phyloP scores from a whole-genome alignment of 2,888 invertebrate species.

The Drosophila peninsularis region DNA sequence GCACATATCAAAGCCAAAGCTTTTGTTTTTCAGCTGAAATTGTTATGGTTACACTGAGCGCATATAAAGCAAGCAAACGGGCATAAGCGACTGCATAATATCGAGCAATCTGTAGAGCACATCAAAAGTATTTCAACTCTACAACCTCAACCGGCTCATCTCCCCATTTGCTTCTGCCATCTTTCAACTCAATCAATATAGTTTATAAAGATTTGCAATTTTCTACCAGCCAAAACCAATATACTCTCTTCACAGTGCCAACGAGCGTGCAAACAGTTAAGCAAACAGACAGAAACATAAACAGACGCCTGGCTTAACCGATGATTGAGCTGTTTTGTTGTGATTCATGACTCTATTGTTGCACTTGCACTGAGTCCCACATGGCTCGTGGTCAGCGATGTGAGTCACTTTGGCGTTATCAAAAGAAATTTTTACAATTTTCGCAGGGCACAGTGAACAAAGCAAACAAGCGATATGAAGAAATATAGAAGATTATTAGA shows the following conservation, averaged over 20 bases:
- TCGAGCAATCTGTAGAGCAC: too few relatives aligned
- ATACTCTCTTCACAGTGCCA: not conserved
- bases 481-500: not conserved
- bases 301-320: constrained; percentile 9
- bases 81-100: not conserved
- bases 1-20: not conserved
- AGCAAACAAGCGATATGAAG: not conserved
- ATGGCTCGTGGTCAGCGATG: constrained; percentile 27
- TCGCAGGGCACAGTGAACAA: not conserved
- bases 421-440: constrained; percentile 4
- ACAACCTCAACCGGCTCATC: too few relatives aligned
- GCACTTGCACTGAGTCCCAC: not conserved
- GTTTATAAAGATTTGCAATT: not conserved
- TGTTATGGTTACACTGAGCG: constrained; percentile 1
- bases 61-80: not conserved
- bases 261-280: not conserved
- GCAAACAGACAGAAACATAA: not conserved
- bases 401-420: constrained; percentile 23
- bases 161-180: too few relatives aligned
- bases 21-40: constrained; percentile 11
- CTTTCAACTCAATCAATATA: not conserved
- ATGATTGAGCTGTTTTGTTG: constrained; percentile 8
- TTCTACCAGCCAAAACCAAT: too few relatives aligned
- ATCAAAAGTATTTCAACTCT: too few relatives aligned
- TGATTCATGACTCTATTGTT: constrained; percentile 31